These are phyloP conservation scores for Calonectris borealis DNA, from an alignment of 2,113 vertebrate species.

Conservation along the genomic window DNA sequence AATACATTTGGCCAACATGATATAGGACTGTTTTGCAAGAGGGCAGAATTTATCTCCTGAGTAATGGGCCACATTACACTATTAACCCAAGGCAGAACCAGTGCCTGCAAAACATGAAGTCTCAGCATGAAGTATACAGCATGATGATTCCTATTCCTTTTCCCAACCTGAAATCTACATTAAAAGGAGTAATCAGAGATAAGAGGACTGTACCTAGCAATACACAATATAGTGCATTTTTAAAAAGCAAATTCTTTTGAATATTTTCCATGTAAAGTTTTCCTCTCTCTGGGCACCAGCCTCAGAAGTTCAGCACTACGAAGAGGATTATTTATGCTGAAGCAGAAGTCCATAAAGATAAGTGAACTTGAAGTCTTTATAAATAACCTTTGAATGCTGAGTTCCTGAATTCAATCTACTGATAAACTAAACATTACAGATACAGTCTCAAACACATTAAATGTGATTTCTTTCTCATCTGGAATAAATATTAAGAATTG, in stretches of 20 bases:
- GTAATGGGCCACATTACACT: not conserved
- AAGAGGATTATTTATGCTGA: not conserved
- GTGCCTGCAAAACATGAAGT: not conserved
- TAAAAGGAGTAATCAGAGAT: not conserved
- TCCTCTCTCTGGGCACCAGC: not conserved
- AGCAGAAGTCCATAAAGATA: not conserved
- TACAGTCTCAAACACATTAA: not conserved
- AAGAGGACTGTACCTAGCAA: not conserved
- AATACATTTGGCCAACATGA: not conserved
- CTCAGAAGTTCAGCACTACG: not conserved
- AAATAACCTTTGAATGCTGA: not conserved
- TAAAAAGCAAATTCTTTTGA: not conserved
- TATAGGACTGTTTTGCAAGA: not conserved
- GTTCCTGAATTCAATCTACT: not conserved
- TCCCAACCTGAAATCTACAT: not conserved
- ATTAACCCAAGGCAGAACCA: not conserved
- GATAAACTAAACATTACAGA: not conserved
- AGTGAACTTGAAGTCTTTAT: not conserved
- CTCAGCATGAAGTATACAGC: not conserved
- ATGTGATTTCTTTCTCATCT: not conserved
- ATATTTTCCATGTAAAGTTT: not conserved
- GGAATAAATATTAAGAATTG: not conserved
- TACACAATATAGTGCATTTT: not conserved
- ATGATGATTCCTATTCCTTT: not conserved
- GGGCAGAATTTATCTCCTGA: not conserved